phyloP scores from a whole-genome alignment of 2,797 vertebrate genomes.

The Carduelis carduelis region DNA sequence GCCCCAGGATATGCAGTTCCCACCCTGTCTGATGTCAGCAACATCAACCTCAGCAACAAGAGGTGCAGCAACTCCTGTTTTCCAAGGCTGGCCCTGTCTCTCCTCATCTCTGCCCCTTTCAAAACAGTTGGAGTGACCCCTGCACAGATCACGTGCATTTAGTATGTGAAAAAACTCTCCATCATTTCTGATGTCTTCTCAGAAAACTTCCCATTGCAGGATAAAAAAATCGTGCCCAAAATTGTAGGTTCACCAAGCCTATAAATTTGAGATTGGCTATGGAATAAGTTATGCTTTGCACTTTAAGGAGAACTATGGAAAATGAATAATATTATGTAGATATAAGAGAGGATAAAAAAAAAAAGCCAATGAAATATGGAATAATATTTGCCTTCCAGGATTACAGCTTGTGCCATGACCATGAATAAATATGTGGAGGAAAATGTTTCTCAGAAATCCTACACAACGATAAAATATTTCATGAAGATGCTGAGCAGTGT shows the following conservation, averaged over 20 bases:
- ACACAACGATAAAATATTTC: slow-evolving; percentile 93
- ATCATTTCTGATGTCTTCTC: not conserved
- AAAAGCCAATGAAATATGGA: not conserved
- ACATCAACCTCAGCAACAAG: not conserved
- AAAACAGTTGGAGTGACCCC: not conserved
- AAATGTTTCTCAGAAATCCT: slow-evolving; percentile 96
- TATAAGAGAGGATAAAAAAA: not conserved
- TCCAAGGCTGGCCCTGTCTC: not conserved
- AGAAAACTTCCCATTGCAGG: not conserved
- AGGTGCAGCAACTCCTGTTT: not conserved
- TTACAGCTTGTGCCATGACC: slow-evolving; percentile 93
- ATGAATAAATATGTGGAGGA: slow-evolving; percentile 99
- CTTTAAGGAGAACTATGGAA: not conserved
- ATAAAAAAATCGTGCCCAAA: not conserved
- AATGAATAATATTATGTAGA: not conserved
- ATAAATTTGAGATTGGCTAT: not conserved
- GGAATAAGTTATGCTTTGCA: not conserved
- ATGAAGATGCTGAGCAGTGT: slow-evolving; percentile 96
- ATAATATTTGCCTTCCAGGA: slow-evolving; percentile 74
- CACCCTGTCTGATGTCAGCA: not conserved
- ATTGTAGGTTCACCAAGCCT: not conserved
- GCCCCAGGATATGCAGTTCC: not conserved
- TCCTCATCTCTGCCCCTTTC: not conserved
- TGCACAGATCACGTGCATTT: not conserved
- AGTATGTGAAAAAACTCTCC: not conserved